Conservation (phyloP, 2,888 invertebrate genomes). For the Dasysyrphus albostriatus region DNA sequence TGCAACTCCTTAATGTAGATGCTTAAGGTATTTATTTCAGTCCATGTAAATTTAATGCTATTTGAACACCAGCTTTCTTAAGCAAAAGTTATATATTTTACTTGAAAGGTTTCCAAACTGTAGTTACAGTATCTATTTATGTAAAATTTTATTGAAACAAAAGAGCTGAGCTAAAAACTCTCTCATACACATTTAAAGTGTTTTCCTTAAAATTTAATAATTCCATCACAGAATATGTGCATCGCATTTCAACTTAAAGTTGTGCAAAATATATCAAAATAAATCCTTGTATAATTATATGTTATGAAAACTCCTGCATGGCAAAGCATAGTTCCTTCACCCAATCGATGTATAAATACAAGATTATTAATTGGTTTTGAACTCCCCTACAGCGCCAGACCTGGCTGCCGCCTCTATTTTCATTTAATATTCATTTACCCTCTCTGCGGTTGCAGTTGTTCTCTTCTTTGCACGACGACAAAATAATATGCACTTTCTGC, state of each 20-base stretch:
- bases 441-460: constrained; percentile 31
- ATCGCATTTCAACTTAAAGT: neutral
- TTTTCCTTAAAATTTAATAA: neutral
- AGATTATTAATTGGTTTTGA: constrained; percentile 37
- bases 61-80: too few relatives aligned
- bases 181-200: neutral
- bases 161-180: constrained; percentile 50
- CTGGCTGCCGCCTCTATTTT: constrained; percentile 31
- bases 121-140: too few relatives aligned
- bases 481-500: constrained; percentile 36
- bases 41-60: too few relatives aligned
- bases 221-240: neutral
- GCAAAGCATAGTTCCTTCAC: neutral
- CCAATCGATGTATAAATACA: neutral
- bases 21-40: too few relatives aligned
- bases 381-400: constrained; percentile 8
- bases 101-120: too few relatives aligned
- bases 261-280: neutral
- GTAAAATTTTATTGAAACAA: constrained; percentile 29
- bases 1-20: too few relatives aligned
- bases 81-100: too few relatives aligned
- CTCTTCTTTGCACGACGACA: neutral
- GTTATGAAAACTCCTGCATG: neutral
- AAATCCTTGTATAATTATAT: constrained; percentile 13
- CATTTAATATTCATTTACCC: constrained; percentile 38